Conservation (phyloP, 2,797 vertebrate species). For the Hippocampus kuda region DNA sequence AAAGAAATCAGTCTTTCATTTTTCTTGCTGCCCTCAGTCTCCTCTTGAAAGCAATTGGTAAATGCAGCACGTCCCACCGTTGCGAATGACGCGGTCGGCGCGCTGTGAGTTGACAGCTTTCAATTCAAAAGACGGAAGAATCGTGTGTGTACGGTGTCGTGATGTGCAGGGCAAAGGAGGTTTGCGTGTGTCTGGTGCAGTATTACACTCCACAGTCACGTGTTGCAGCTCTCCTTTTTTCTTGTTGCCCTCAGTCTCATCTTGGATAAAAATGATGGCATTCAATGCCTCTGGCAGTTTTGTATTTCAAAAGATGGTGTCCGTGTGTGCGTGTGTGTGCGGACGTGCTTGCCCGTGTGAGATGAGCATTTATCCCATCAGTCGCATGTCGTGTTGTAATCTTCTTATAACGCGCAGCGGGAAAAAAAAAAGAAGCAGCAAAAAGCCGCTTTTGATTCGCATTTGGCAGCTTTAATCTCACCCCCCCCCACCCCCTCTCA, state of each 20-base stretch:
- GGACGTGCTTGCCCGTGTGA: background rate
- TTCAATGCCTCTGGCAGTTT: background rate
- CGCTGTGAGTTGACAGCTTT: background rate
- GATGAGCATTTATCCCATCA: conserved; percentile 1
- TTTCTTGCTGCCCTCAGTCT: too few species aligned
- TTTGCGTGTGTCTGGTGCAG: background rate
- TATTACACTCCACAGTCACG: background rate
- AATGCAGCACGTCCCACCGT: background rate
- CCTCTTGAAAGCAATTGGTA: background rate
- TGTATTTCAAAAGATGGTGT: background rate
- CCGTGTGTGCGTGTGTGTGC: background rate
- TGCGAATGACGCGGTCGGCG: background rate
- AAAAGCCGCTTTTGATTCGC: conserved; percentile 14
- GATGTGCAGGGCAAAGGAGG: too few species aligned
- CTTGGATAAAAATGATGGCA: background rate
- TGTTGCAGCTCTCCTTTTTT: background rate
- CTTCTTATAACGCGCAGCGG: conserved; percentile 24
- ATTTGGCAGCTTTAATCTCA: conserved; percentile 23
- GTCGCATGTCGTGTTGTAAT: conserved; percentile 24
- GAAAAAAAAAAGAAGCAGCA: conserved; percentile 7
- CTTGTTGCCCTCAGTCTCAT: background rate
- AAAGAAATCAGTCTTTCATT: too few species aligned
- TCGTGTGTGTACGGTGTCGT: background rate
- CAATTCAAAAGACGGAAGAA: background rate
- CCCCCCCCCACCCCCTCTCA: background rate